These are phyloP conservation scores for Xiphophorus hellerii DNA, from an alignment of 2,113 vertebrate genomes.

Conservation along the genomic window DNA sequence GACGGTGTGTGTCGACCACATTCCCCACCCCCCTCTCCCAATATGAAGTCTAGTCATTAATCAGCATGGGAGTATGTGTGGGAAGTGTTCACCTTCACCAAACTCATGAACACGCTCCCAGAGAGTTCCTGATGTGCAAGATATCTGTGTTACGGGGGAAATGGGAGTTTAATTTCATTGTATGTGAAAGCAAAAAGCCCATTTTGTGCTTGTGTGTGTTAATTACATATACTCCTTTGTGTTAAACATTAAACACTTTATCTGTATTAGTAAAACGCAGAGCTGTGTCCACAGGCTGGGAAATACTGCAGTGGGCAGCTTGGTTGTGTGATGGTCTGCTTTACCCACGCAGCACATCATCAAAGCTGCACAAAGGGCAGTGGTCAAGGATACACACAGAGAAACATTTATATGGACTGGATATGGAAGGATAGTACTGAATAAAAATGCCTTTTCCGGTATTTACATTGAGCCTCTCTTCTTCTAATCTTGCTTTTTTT, in stretches of 20 bases:
- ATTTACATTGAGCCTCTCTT: background rate
- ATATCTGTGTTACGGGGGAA: conserved; percentile 10
- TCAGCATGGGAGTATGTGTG: conserved; percentile 71
- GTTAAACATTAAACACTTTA: background rate
- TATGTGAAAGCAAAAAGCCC: conserved; percentile 1
- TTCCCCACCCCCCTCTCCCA: conserved; percentile 17
- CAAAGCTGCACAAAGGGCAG: conserved; percentile 46
- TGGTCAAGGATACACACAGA: conserved; percentile 46
- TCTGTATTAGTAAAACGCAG: conserved; percentile 9
- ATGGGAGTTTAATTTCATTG: conserved; percentile 1
- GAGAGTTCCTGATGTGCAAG: conserved; percentile 27
- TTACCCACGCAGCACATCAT: conserved; percentile 61
- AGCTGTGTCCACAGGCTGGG: conserved; percentile 46
- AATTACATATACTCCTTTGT: conserved; percentile 4
- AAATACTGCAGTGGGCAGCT: conserved; percentile 48
- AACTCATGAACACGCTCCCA: conserved; percentile 65
- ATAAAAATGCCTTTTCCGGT: background rate
- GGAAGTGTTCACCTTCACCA: conserved; percentile 74
- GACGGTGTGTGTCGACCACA: conserved; percentile 11
- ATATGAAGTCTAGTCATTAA: conserved; percentile 73
- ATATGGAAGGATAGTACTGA: background rate
- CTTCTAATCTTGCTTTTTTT: background rate
- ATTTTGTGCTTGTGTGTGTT: background rate
- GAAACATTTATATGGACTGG: conserved; percentile 14
- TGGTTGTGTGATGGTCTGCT: conserved; percentile 32